Evolutionary conservation across 2,113 vertebrate species (phyloP), one percentile per base, ranked within the genome.

Genomic region (Gopherus evgoodei): DNA sequence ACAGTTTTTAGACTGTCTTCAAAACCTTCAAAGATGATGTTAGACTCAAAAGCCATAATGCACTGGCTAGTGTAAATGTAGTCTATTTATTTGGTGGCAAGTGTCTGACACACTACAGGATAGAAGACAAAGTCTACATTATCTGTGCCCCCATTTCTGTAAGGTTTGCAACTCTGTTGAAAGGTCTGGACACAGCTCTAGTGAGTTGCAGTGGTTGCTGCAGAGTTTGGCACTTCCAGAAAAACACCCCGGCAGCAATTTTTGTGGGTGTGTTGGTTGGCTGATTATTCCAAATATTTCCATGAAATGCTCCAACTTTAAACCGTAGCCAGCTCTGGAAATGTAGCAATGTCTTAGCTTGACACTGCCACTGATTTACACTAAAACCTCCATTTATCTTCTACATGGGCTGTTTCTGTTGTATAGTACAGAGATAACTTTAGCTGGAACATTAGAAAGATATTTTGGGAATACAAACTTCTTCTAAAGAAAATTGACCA

Each of bases 111-210:
- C 2, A 13, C 53, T n/a, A 54, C 0, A 2, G 69, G 31, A 75
- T 50, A 24, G 44, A 95, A 79, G 83, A 76, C 12, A 42, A 83
- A 29, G 44, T 29, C 47, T 57, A 57, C 56, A 29, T 76, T 50
- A 35, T 78, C n/a, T 11, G 65, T 89, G 65, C 13, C 1, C 5
- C 52, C 0, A 0, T 35, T 6, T 44, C 59, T 80, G 93, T 90
- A 25, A 57, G 44, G 47, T 88, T 79, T 81, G 53, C 91, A 95
- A 90, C 3, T 52, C 21, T 83, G 29, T 87, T 83, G 13, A 76
- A 53, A 94, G 83, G 5, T 3, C 2, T 38, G 31, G 57, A 81
- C n/a, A 6, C 4, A 50, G 31, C 6, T 13, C 35, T 62, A 12
- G 38, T 22, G 62, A 69, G 35, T n/a, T n/a, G 62, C 16, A 17